Base-by-base conservation (phyloP, 1,140 invertebrate species). In the Leptopilina boulardi region DNA sequence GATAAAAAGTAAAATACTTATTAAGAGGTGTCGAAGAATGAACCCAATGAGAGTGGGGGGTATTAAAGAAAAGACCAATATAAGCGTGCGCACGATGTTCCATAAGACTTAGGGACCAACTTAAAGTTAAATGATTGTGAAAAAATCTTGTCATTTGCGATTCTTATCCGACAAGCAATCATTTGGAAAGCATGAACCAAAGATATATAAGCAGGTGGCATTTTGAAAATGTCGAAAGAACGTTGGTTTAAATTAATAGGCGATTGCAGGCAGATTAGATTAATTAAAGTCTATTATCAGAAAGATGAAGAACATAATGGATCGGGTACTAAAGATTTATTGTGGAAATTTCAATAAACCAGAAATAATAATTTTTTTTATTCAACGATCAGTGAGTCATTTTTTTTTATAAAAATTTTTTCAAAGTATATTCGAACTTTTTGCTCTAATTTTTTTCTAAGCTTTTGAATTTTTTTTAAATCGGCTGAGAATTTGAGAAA, bases 1-100 rank as follows among this genome's bases (percentile, higher is more conserved):
- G 75, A 83, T 85, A 83, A 85, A 83, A 71, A 30, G 26, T 5
- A 59, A 21, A 42, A 5, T 56, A 76, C 70, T 76, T 81, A 85
- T 84, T 78, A 76, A 85, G 83, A 84, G 81, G 38, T 70, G 66
- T 21, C 8, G 66, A 5, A 30, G 26, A 30, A 30, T 3, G 1
- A 8, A 13, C n/a, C 10, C 21, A 6, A 70, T 34, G 15, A 21
- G 66, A 6, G 0, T 10, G 23, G n/a, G 8, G 21, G 30, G 66
- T n/a, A n/a, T n/a, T n/a, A n/a, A 6, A 15, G 9, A 5, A 30
- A 21, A 8, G 23, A 15, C 15, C 21, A 8, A n/a, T n/a, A n/a
- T n/a, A n/a, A n/a, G n/a, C 21, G 21, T 70, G 30, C 19, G 15
- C n/a, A 51, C n/a, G n/a, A 15, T 51, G 47, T 51, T 15, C 47